These are phyloP conservation scores for Passer domesticus DNA, from an alignment of 2,113 vertebrate species.

Conservation along the genomic window DNA sequence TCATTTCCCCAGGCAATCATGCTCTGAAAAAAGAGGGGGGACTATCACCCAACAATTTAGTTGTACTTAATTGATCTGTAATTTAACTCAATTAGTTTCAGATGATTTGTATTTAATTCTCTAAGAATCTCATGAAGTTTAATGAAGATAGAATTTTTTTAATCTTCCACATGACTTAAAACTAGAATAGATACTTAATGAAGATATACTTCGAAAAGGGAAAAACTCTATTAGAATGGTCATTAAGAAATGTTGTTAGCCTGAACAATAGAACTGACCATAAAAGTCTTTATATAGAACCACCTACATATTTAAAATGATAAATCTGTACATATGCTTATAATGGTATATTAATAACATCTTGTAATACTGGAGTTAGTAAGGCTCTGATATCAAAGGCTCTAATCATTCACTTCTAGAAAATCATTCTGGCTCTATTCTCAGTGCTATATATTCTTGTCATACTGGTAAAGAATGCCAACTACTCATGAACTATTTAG, in stretches of 20 bases:
- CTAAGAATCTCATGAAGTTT: slow-evolving; percentile 36
- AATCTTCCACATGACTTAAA: slow-evolving; percentile 12
- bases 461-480: neutral
- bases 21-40: neutral
- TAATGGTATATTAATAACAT: neutral
- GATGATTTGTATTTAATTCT: slow-evolving; percentile 34
- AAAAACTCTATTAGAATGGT: neutral
- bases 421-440: neutral
- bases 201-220: neutral
- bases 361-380: neutral
- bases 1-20: slow-evolving; percentile 28
- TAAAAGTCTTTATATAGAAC: neutral
- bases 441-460: neutral
- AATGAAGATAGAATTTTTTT: slow-evolving; percentile 26
- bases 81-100: slow-evolving; percentile 53
- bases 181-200: slow-evolving; percentile 22
- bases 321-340: neutral
- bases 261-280: neutral
- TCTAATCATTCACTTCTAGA: neutral
- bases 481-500: neutral
- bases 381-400: neutral
- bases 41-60: neutral
- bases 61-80: slow-evolving; percentile 27
- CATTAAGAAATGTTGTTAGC: neutral
- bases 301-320: neutral